Evolutionary conservation across 2,888 invertebrate species (phyloP).

Genomic region (Synergus itoensis): DNA sequence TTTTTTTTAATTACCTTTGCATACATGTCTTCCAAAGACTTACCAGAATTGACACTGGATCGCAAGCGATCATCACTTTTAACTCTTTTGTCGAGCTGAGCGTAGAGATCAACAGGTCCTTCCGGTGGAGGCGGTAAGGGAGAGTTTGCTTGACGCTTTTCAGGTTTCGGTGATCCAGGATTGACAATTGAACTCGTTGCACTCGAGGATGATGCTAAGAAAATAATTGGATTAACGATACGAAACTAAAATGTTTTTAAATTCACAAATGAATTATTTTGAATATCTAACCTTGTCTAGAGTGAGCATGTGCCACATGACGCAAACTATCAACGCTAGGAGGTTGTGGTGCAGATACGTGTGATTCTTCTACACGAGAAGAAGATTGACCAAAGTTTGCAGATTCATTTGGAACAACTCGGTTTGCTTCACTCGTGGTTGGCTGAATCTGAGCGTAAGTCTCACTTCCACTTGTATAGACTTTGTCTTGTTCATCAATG

Average conservation of each 20-base stretch:
- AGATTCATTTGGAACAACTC: constrained; percentile 70
- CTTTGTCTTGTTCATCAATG: constrained; percentile 86
- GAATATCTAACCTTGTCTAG: constrained; percentile 79
- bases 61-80: constrained; percentile 69
- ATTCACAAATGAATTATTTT: constrained; percentile 18
- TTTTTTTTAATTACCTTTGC: constrained; percentile 90
- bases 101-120: constrained; percentile 75
- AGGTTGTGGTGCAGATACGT: constrained; percentile 79
- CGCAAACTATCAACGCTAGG: constrained; percentile 83
- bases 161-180: constrained; percentile 92
- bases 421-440: constrained; percentile 75
- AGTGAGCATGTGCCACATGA: constrained; percentile 81
- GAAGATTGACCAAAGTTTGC: constrained; percentile 67
- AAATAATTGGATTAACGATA: constrained; percentile 34
- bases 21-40: constrained; percentile 93
- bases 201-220: constrained; percentile 85
- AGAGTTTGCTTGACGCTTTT: constrained; percentile 93
- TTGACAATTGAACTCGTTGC: constrained; percentile 86
- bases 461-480: constrained; percentile 89
- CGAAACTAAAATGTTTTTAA: constrained; percentile 41
- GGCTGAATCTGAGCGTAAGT: constrained; percentile 92
- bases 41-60: constrained; percentile 67
- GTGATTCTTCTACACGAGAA: constrained; percentile 67
- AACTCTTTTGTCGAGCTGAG: constrained; percentile 72
- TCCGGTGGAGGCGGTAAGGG: constrained; percentile 92